Base-by-base conservation (phyloP, 2,888 invertebrate species). In the Hydrotaea diabolus region DNA sequence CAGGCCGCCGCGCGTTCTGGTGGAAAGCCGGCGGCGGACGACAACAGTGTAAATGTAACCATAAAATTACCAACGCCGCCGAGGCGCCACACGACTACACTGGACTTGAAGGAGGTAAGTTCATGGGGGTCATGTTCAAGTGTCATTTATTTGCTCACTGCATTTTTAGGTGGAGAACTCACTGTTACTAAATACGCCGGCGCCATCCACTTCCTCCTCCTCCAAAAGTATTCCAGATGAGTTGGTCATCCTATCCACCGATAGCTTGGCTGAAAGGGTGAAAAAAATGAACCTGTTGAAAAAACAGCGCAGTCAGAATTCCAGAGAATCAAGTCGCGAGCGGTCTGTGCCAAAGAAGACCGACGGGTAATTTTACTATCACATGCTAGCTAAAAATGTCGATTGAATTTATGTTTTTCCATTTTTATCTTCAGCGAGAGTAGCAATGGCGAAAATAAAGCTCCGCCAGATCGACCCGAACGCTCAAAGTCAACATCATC, bases 1-100 rank as follows among this genome's bases (percentile, higher is more conserved):
- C 71, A 72, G n/a, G 15, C 49, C 26, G 62, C 26, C 8, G 21
- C 77, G 17, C 79, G 80, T 59, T 21, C 81, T 23, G 71, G 73
- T 9, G 64, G 55, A 8, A 46, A 62, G 59, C 39, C 74, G 8
- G 39, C 83, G 26, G 15, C 79, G 87, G 93, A 94, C 88, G 93
- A 94, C 82, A 94, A 94, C 88, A 87, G 90, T 86, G 94, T 95
- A 72, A 93, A 93, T 86, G 94, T 95, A 88, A 95, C 95, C 71
- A 93, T 96, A 88, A 96, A 94, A 91, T 93, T 96, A 85, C 95
- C 94, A 87, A 93, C 96, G 88, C 96, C 96, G 89, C 93, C 95
- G 86, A 93, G 95, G 89, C 94, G 95, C 88, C 93, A 94, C 86
- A 94, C 95, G 71, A 94, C 95, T 69, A 93, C 94, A 79, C 90